These are phyloP conservation scores for Turritopsis rubra DNA, from an alignment of 30 jellyfish, hydroid and myxozoan species.

Conservation along the genomic window DNA sequence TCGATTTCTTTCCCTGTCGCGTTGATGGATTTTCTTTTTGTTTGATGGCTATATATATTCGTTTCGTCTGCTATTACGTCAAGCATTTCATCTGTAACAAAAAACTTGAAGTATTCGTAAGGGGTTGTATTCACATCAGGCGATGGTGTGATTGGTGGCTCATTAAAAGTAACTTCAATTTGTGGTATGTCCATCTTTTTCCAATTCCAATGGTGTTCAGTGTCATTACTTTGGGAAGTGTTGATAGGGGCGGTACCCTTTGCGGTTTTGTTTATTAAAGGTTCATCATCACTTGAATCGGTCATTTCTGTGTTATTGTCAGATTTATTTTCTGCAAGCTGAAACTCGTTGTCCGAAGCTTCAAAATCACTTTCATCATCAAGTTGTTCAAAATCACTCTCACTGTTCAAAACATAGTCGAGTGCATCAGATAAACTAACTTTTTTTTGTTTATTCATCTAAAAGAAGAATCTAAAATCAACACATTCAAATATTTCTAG, in stretches of 20 bases:
- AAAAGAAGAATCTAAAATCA: no score
- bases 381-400: background rate
- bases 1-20: slow-evolving; percentile 26
- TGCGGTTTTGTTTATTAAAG: background rate
- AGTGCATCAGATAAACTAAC: no score
- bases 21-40: slow-evolving; percentile 12
- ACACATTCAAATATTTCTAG: no score
- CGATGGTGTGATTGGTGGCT: slow-evolving; percentile 20
- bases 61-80: slow-evolving; percentile 21
- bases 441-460: no score
- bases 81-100: slow-evolving; percentile 36
- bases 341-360: background rate
- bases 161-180: no score
- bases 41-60: background rate
- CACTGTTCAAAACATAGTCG: background rate
- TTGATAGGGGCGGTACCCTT: background rate
- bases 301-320: background rate
- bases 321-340: background rate
- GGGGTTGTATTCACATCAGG: slow-evolving; percentile 33
- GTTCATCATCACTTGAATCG: background rate
- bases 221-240: no score
- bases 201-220: background rate
- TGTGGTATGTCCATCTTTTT: no score
- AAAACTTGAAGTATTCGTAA: slow-evolving; percentile 23
- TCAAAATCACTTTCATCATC: slow-evolving; percentile 9